phyloP scores from a whole-genome alignment of 2,797 vertebrate genomes.

The Podarcis siculus region DNA sequence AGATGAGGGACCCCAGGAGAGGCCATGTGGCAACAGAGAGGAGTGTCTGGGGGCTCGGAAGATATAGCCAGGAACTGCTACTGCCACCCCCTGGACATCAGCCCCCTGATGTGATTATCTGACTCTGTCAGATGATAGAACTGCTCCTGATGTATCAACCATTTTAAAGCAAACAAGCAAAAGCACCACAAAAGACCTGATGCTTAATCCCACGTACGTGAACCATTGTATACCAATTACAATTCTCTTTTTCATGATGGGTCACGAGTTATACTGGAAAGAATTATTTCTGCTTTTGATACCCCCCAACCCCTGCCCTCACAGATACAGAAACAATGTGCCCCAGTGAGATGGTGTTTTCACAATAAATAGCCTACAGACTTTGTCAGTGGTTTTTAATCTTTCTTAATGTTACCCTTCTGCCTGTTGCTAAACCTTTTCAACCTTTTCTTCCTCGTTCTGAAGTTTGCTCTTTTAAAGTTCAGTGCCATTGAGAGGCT shows the following conservation, averaged over 20 bases:
- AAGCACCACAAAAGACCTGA: too few relatives aligned
- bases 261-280: neutral
- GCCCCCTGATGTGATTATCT: too few relatives aligned
- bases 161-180: neutral
- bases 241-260: neutral
- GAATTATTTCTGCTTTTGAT: neutral
- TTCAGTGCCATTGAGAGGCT: constrained; percentile 33
- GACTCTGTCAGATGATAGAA: too few relatives aligned
- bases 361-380: neutral
- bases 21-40: too few relatives aligned
- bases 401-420: constrained; percentile 1
- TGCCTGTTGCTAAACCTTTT: constrained; percentile 27
- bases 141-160: neutral
- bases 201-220: neutral
- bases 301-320: neutral
- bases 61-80: too few relatives aligned
- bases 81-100: too few relatives aligned
- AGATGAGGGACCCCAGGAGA: too few relatives aligned
- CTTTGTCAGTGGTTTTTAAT: neutral
- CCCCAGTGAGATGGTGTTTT: neutral
- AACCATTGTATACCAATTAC: neutral
- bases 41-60: too few relatives aligned
- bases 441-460: constrained; percentile 17
- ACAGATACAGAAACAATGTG: neutral
- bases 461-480: constrained; percentile 55